Base-by-base conservation (phyloP, 2,888 invertebrate genomes). In the Acrobeloides nanus region DNA sequence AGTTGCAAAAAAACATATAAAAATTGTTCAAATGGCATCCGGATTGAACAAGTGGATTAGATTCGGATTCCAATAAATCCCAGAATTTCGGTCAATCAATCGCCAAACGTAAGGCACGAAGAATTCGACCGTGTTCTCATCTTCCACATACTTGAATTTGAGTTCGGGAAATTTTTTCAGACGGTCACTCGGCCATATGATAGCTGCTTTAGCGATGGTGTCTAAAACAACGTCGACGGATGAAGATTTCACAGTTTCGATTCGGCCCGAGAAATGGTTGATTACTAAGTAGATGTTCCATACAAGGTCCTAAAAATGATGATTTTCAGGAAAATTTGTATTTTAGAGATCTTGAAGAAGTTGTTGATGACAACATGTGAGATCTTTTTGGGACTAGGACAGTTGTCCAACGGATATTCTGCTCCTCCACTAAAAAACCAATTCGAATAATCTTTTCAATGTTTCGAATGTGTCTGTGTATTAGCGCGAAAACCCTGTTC, bases 21-120 rank as follows among this genome's bases (percentile, higher is more conserved):
- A n/a, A n/a, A n/a, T n/a, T n/a, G n/a, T n/a, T n/a, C n/a, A n/a
- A n/a, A n/a, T n/a, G n/a, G n/a, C n/a, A n/a, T n/a, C 21, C 8
- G 31, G 41, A 18, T 50, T 50, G 35, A 59, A 62, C 18, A 59
- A 27, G 26, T 53, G 52, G 40, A 59, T 50, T 4, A 21, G 23
- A 3, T 45, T 40, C 15, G 51, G 21, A 20, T 61, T 38, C 26
- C 61, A 60, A 25, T 42, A 48, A 6, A 64, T 39, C 8, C 56
- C 57, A 8, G 51, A 41, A n/a, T 32, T 51, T 24, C 47, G 42
- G 20, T 37, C 23, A 20, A 93, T 86, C 44, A 97, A 80, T 3
- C 86, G 86, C 97, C 97, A 97, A 21, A 95, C 88, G 76, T 99
- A 97, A 0, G 97, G 97, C 61, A 95, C 89, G 79, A 99, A 97